These are phyloP conservation scores for Sinopyrophorus schimmeli DNA, from an alignment of 2,888 invertebrate genomes.

Conservation along the genomic window DNA sequence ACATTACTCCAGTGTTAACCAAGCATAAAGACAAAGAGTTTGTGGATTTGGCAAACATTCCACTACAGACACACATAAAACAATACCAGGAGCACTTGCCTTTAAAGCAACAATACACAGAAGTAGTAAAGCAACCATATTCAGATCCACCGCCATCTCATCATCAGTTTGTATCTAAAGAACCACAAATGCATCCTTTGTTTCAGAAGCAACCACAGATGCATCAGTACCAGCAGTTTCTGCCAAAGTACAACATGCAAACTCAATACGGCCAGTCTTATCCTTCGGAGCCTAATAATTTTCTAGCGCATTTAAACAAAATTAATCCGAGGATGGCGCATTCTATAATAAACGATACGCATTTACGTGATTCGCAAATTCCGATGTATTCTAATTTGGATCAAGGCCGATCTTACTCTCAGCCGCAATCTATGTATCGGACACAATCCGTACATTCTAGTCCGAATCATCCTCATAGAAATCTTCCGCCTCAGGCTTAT, in stretches of 20 bases:
- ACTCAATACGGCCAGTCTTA: conserved; percentile 33
- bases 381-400: conserved; percentile 39
- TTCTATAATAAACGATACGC: conserved; percentile 48
- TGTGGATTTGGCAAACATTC: conserved; percentile 49
- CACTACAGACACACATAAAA: conserved; percentile 41
- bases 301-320: conserved; percentile 46
- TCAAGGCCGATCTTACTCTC: conserved; percentile 42
- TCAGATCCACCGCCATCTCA: conserved; percentile 36
- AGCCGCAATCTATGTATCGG: conserved; percentile 42
- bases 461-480: conserved; percentile 27
- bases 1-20: conserved; percentile 41
- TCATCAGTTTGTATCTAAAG: conserved; percentile 45
- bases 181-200: conserved; percentile 40
- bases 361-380: conserved; percentile 45
- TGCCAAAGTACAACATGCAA: conserved; percentile 36
- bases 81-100: conserved; percentile 35
- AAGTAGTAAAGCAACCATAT: conserved; percentile 36
- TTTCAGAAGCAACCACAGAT: conserved; percentile 28
- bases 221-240: conserved; percentile 30
- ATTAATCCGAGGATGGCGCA: conserved; percentile 50
- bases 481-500: conserved; percentile 34
- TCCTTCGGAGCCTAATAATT: conserved; percentile 42
- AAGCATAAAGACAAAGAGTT: conserved; percentile 47
- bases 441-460: conserved; percentile 24
- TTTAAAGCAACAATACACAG: conserved; percentile 42